phyloP scores from a whole-genome alignment of 1,140 invertebrate genomes.

The Apis florea region DNA sequence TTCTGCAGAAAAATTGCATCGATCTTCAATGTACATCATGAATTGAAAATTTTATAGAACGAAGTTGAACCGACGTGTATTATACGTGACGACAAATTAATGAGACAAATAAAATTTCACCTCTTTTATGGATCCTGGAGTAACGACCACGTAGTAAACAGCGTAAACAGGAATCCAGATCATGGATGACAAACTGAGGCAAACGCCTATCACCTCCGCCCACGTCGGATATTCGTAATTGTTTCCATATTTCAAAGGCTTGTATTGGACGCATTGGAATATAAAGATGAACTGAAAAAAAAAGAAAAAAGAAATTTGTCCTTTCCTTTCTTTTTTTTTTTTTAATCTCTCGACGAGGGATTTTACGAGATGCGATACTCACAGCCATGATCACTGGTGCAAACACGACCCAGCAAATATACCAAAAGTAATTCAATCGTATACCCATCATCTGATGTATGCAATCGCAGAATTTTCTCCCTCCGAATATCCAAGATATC shows the following conservation, averaged over 20 bases:
- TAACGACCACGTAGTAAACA: conserved; percentile 81
- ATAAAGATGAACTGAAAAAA: conserved; percentile 84
- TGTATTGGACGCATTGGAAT: conserved; percentile 85
- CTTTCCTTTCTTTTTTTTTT: not conserved
- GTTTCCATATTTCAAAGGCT: conserved; percentile 84
- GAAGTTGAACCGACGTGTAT: too few relatives aligned
- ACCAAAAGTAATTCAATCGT: conserved; percentile 82
- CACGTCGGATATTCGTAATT: conserved; percentile 87
- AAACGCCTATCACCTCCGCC: conserved; percentile 87
- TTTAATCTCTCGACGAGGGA: too few relatives aligned
- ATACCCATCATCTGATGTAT: conserved; percentile 86
- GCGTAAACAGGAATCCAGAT: conserved; percentile 86
- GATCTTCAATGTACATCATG: too few relatives aligned
- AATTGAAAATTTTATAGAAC: too few relatives aligned
- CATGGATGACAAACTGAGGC: conserved; percentile 88
- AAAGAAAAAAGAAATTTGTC: conserved; percentile 4
- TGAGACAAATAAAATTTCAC: conserved; percentile 68
- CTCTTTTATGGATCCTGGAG: conserved; percentile 80
- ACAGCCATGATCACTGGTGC: conserved; percentile 84
- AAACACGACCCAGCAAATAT: conserved; percentile 83
- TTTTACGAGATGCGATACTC: conserved; percentile 66
- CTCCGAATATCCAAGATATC: conserved; percentile 86
- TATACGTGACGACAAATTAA: too few relatives aligned
- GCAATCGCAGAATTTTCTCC: conserved; percentile 82
- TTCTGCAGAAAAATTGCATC: conserved; percentile 76